Conservation (phyloP, 1,140 invertebrate genomes). For the Drosophila hydei region DNA sequence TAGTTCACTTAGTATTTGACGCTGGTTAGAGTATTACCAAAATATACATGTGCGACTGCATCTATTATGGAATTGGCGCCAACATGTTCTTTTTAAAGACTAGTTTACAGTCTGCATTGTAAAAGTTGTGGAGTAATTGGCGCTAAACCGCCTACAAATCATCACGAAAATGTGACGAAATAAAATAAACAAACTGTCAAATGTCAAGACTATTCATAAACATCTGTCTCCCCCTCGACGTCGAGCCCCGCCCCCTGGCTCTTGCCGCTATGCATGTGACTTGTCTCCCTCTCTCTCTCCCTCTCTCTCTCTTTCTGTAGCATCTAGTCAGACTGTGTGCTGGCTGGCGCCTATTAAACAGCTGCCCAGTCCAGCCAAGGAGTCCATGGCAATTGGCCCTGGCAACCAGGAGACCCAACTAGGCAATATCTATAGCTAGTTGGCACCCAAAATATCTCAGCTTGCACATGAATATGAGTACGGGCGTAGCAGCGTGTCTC, state of each 20-base stretch:
- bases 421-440: background rate
- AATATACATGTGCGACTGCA: constrained; percentile 2
- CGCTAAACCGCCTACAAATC: constrained; percentile 81
- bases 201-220: constrained; percentile 79
- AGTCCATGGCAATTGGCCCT: background rate
- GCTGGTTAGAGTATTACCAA: constrained; percentile 14
- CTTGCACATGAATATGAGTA: background rate
- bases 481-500: constrained; percentile 2
- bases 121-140: constrained; percentile 77
- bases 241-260: constrained; percentile 15
- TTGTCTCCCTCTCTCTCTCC: background rate
- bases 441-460: background rate
- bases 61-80: constrained; percentile 62
- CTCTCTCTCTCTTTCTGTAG: background rate
- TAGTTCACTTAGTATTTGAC: background rate
- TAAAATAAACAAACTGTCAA: constrained; percentile 81
- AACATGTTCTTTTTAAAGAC: constrained; percentile 70
- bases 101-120: constrained; percentile 58
- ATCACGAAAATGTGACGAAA: constrained; percentile 80
- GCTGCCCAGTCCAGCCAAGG: constrained; percentile 17
- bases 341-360: constrained; percentile 33
- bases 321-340: background rate
- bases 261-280: constrained; percentile 2
- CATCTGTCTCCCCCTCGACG: constrained; percentile 58
- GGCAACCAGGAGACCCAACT: background rate